Percentiles rank a stretch among this genome's conserved stretches.
phyloP scores from a whole-genome alignment of 2,797 vertebrate genomes.

The Anguilla marmorata region DNA sequence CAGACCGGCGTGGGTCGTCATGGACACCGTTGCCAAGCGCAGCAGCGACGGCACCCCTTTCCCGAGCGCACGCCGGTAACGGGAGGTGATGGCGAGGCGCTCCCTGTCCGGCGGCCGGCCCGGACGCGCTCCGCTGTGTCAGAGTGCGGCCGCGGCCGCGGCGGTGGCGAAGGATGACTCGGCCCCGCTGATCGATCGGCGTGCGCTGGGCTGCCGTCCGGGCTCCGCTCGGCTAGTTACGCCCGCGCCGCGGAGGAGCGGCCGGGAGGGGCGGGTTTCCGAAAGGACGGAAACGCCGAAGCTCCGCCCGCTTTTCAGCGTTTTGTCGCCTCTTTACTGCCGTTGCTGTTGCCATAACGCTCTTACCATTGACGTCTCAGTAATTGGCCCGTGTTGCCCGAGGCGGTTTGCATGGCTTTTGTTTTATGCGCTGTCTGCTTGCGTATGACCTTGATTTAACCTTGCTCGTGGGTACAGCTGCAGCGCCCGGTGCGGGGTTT shows the following conservation, averaged over 20 bases:
- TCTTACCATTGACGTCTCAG: background rate
- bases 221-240: constrained; percentile 76
- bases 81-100: background rate
- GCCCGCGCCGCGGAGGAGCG: constrained; percentile 58
- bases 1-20: background rate
- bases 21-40: background rate
- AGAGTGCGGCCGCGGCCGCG: constrained; percentile 48
- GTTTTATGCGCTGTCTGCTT: background rate
- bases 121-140: constrained; percentile 37
- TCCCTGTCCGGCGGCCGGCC: constrained; percentile 51
- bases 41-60: background rate
- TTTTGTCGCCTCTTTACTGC: background rate
- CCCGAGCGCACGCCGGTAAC: background rate
- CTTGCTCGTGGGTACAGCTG: background rate
- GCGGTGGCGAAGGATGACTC: constrained; percentile 38
- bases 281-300: constrained; percentile 46
- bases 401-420: background rate
- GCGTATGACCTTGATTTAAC: background rate
- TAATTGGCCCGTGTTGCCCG: background rate
- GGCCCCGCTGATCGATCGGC: constrained; percentile 62
- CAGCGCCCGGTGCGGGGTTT: background rate
- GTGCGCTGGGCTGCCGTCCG: constrained; percentile 62
- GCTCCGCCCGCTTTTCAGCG: background rate
- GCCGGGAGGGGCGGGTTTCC: constrained; percentile 51
- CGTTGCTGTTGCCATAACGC: background rate